A percentile compares a stretch with the other conserved stretches of the same genome.
phyloP scores from a whole-genome alignment of 2,888 invertebrate species.

The Drosophila buzzatii region DNA sequence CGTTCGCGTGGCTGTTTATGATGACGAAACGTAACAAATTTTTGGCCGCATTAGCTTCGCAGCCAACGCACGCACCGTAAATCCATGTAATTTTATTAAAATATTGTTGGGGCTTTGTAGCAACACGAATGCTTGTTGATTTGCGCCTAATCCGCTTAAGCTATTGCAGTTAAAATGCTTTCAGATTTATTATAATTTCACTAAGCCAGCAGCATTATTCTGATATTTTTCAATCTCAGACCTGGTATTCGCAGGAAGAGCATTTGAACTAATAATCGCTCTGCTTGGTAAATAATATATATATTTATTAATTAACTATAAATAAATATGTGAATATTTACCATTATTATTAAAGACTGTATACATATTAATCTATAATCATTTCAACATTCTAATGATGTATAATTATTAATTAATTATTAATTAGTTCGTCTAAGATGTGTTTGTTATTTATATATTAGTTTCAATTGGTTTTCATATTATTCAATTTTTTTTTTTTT shows the following conservation, averaged over 20 bases:
- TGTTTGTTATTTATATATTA: too few species aligned
- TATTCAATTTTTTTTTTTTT: too few species aligned
- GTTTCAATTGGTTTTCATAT: too few species aligned
- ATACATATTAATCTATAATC: too few species aligned
- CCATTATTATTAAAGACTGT: too few species aligned
- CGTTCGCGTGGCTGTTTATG: constrained; percentile 55
- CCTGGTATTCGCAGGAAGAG: not conserved
- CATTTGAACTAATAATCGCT: not conserved
- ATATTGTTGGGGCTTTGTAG: constrained; percentile 68
- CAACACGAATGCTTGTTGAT: constrained; percentile 64
- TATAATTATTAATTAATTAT: too few species aligned
- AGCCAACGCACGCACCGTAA: constrained; percentile 57
- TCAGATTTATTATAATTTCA: constrained; percentile 55
- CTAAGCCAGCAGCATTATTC: constrained; percentile 7
- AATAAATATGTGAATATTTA: too few species aligned
- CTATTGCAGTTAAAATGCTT: constrained; percentile 28
- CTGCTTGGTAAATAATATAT: not conserved
- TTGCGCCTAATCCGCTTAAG: constrained; percentile 67
- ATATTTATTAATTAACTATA: not conserved
- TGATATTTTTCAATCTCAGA: not conserved
- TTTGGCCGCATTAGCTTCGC: constrained; percentile 62
- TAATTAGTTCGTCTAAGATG: too few species aligned
- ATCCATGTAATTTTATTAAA: constrained; percentile 77
- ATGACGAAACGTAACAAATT: constrained; percentile 67
- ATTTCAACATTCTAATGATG: not conserved